Conservation (phyloP, 2,113 vertebrate genomes). For the Felis catus region DNA sequence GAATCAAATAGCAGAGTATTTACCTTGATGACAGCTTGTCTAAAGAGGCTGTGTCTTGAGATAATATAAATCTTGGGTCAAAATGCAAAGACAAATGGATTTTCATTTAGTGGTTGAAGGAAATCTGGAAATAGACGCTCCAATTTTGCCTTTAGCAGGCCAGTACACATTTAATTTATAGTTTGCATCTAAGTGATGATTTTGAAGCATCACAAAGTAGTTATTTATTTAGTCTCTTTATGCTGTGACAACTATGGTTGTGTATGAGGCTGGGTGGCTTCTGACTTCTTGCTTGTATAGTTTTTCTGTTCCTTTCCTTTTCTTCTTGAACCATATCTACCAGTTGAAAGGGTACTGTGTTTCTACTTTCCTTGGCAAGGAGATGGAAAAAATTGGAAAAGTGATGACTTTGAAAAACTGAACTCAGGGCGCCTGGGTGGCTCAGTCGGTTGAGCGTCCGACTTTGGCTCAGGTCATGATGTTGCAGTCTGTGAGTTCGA, state of each 20-base stretch:
- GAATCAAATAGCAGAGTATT: background rate
- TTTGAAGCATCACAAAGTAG: background rate
- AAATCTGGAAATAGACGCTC: background rate
- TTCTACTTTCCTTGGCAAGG: background rate
- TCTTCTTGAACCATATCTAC: background rate
- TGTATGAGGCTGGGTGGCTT: background rate
- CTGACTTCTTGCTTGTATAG: background rate
- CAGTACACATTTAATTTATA: background rate
- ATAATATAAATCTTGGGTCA: background rate
- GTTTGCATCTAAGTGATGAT: background rate
- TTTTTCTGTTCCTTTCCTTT: background rate
- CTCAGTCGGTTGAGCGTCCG: too few relatives aligned
- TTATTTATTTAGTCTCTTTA: background rate
- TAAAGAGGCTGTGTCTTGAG: background rate
- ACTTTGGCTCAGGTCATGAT: too few relatives aligned
- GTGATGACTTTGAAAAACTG: background rate
- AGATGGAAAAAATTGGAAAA: background rate
- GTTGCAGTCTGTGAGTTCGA: too few relatives aligned
- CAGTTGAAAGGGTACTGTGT: background rate
- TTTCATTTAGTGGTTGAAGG: background rate
- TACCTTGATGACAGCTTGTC: background rate
- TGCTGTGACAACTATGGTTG: background rate
- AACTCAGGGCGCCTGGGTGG: background rate
- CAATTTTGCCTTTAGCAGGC: background rate
- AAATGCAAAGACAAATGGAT: background rate